Base-by-base conservation (phyloP, 2,888 invertebrate genomes). In the Chydorus sphaericus region DNA sequence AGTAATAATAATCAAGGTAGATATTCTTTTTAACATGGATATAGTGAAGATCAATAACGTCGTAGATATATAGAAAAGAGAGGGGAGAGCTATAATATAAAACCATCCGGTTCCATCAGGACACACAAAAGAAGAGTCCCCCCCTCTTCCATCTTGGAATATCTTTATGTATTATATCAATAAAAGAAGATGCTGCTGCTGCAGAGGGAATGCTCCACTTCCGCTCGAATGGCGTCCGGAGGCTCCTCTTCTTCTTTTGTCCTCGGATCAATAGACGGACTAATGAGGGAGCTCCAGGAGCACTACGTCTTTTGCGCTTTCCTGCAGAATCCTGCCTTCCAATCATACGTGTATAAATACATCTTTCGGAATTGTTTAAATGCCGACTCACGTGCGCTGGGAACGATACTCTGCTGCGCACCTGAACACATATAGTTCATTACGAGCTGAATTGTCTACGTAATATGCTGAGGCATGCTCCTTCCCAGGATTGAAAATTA, bases 81-180 rank as follows among this genome's bases (percentile, higher is more conserved):
- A 23, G 44, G 28, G 28, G 44, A 28, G 44, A 20, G 18, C 38
- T 38, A 7, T 38, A 7, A 16, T 26, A 44, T 44, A 44, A 23
- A 44, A 44, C 44, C 44, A 44, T 44, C 44, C 44, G 44, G 44
- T 44, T 44, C 44, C 44, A 44, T 44, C 44, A 44, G 44, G 26
- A 44, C 23, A 14, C 44, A 20, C 44, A 44, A 44, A 5, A 44
- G 14, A 44, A 44, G 3, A 11, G n/a, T 14, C 18, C 20, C 16
- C 38, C 20, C 20, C 16, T n/a, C 38, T 38, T 18, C 5, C 39
- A 20, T 33, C 33, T 33, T 33, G 33, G 33, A 33, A 33, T 33
- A 33, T 33, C 8, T 33, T 33, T 33, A 33, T 33, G 8, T 33
- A 10, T 33, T 33, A 33, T 33, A 33, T 14, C 14, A 10, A 14